These are phyloP conservation scores for Labrus mixtus DNA, from an alignment of 2,113 vertebrate genomes.

Conservation along the genomic window DNA sequence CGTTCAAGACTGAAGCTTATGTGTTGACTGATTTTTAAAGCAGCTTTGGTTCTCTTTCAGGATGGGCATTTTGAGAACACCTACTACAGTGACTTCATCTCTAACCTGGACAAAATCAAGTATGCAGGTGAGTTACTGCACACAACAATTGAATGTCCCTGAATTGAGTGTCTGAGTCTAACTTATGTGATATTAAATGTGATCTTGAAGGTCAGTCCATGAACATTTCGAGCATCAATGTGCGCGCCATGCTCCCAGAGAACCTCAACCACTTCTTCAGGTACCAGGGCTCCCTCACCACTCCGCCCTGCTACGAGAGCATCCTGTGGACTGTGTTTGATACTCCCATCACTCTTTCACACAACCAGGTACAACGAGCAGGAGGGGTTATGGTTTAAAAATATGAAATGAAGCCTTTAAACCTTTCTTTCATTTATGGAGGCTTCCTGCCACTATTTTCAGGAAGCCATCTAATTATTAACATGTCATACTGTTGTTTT, in stretches of 20 bases:
- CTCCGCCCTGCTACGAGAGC: conserved; percentile 90
- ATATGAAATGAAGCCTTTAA: not conserved
- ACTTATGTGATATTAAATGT: not conserved
- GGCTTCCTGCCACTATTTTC: not conserved
- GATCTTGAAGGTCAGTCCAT: conserved; percentile 84
- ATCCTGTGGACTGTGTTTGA: conserved; percentile 92
- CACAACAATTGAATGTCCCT: rapidly evolving
- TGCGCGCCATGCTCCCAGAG: conserved; percentile 90
- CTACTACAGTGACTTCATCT: conserved; percentile 91
- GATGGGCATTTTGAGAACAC: conserved; percentile 89
- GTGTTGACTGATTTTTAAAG: not conserved
- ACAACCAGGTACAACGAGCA: conserved; percentile 84
- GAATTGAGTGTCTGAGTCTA: not conserved
- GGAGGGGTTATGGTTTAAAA: not conserved
- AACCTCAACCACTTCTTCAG: conserved; percentile 89
- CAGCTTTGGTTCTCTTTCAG: conserved; percentile 74
- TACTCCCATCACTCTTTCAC: conserved; percentile 86
- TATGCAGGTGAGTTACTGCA: conserved; percentile 84
- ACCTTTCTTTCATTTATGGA: not conserved
- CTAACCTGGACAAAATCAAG: conserved; percentile 85
- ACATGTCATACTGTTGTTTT: not conserved
- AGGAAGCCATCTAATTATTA: not conserved
- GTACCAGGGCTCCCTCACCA: conserved; percentile 91
- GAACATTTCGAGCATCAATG: conserved; percentile 79
- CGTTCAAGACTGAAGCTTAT: not conserved